Percentiles rank a stretch among this genome's conserved stretches.
Conservation (phyloP, 1,140 invertebrate genomes). For the Drosophila mayri region DNA sequence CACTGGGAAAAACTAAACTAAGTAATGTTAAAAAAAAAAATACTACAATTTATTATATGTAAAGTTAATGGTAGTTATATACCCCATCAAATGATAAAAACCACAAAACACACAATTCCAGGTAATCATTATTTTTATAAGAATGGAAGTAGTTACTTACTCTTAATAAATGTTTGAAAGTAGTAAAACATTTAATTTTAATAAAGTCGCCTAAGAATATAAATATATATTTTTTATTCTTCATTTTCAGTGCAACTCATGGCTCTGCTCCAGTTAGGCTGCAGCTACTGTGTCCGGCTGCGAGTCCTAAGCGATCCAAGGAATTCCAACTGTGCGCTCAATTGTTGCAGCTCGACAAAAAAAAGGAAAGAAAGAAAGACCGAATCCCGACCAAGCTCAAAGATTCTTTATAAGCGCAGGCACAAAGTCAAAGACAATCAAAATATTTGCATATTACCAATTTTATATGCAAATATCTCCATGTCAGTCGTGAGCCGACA, state of each 20-base stretch:
- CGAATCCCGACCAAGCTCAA: constrained; percentile 64
- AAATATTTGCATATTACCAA: constrained; percentile 84
- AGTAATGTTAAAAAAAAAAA: no score
- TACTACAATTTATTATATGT: no score
- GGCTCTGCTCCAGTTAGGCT: constrained; percentile 71
- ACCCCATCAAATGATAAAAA: no score
- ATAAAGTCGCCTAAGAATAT: not conserved
- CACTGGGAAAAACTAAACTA: constrained; percentile 6
- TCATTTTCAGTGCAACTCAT: constrained; percentile 2
- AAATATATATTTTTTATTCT: not conserved
- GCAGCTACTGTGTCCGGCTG: constrained; percentile 45
- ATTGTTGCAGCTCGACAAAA: constrained; percentile 55
- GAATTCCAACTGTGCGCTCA: constrained; percentile 79
- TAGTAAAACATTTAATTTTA: no score
- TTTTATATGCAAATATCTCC: constrained; percentile 81
- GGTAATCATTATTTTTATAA: no score
- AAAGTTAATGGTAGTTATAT: no score
- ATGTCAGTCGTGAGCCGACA: constrained; percentile 79
- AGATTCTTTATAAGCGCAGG: constrained; percentile 82
- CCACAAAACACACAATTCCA: no score
- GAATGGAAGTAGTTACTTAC: no score
- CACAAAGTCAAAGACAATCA: constrained; percentile 84
- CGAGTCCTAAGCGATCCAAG: constrained; percentile 53
- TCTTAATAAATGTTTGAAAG: no score
- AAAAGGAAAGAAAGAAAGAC: constrained; percentile 30